These are phyloP conservation scores for Drosophila seclusa DNA, from an alignment of 2,888 invertebrate species.

Conservation along the genomic window DNA sequence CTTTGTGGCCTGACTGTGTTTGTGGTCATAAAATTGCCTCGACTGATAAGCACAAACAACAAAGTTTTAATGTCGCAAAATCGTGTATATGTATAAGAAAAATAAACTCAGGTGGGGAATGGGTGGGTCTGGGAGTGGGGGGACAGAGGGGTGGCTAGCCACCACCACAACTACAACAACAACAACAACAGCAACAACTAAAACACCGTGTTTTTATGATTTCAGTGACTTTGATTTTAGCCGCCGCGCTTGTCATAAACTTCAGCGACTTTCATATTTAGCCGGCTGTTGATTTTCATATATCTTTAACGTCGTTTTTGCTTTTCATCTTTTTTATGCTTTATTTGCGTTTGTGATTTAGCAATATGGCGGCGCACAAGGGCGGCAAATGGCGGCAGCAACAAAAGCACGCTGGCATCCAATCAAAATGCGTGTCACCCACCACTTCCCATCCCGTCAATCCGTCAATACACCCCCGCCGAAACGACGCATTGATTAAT, in stretches of 20 bases:
- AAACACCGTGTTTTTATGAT: conserved; percentile 63
- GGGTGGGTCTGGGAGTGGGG: background rate
- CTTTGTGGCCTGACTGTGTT: conserved; percentile 1
- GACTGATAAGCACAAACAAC: conserved; percentile 57
- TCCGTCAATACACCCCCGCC: conserved; percentile 10
- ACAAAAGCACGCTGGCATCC: conserved; percentile 58
- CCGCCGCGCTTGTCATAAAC: conserved; percentile 78
- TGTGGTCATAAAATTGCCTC: conserved; percentile 60
- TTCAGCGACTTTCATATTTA: conserved; percentile 72
- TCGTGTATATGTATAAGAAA: conserved; percentile 52
- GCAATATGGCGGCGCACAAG: conserved; percentile 66
- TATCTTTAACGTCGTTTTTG: conserved; percentile 48
- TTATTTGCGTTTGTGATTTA: conserved; percentile 78
- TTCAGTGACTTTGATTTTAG: conserved; percentile 74
- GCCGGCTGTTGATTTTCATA: conserved; percentile 74
- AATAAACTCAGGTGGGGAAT: conserved; percentile 22
- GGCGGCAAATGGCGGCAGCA: conserved; percentile 62
- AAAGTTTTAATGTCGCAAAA: conserved; percentile 73
- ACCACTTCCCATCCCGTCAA: background rate
- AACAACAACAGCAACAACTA: conserved; percentile 13
- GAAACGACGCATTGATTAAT: conserved; percentile 69
- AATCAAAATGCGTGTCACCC: conserved; percentile 59
- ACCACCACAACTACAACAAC: conserved; percentile 11
- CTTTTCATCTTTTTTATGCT: conserved; percentile 46
- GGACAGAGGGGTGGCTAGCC: background rate